phyloP scores from a whole-genome alignment of 2,797 vertebrate species.

The Sebastes melanostomus region DNA sequence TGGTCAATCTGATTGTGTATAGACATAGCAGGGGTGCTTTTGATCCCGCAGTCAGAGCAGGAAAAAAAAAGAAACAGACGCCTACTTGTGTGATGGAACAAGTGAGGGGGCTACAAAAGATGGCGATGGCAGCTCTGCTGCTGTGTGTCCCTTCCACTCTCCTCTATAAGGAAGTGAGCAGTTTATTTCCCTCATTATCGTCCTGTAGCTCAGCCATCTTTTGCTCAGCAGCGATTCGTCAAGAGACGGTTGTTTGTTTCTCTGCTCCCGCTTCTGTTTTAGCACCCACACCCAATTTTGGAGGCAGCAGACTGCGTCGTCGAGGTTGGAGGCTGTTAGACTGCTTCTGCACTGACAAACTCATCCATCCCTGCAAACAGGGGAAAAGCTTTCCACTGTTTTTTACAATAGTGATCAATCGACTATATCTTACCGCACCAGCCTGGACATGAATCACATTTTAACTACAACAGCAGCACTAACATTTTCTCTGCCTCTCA shows the following conservation, averaged over 20 bases:
- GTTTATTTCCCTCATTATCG: not conserved
- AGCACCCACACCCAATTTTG: not conserved
- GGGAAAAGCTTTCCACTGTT: not conserved
- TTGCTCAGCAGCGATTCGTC: not conserved
- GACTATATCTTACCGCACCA: not conserved
- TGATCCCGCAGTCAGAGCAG: not conserved
- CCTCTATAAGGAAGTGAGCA: constrained; percentile 5
- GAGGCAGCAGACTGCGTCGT: not conserved
- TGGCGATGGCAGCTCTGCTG: constrained; percentile 14
- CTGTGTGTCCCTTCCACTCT: not conserved
- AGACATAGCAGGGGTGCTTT: not conserved
- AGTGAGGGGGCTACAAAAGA: constrained; percentile 36
- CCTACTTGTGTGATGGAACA: not conserved
- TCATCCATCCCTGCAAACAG: not conserved
- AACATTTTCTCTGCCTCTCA: not conserved
- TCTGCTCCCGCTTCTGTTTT: not conserved
- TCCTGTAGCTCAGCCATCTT: not conserved
- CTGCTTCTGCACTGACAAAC: not conserved
- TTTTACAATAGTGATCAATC: not conserved
- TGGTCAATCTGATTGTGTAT: constrained; percentile 17
- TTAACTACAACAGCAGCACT: not conserved
- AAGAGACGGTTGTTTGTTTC: not conserved
- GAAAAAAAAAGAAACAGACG: not conserved
- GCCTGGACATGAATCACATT: not conserved
- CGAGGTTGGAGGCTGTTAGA: not conserved